Evolutionary conservation across 2,797 vertebrate species (phyloP), one percentile per base, ranked within the genome.

Genomic region (Rhabdomys pumilio): DNA sequence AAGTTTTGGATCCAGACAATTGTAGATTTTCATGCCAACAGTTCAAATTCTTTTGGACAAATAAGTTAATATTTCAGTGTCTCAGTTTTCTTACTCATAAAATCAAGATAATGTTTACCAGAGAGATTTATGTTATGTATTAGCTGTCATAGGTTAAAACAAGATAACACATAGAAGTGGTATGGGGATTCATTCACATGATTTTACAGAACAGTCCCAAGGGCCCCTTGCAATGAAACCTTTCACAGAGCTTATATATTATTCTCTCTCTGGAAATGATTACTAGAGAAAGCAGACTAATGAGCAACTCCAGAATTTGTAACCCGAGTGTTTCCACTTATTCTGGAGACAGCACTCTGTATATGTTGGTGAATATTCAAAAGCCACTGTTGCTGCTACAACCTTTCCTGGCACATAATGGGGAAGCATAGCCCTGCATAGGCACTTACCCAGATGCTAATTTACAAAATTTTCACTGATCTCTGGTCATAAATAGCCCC

Each of bases 351-450:
- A 87, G 29, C 53, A 82, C 22, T 85, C 29, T 81, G 69, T 26
- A 2, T 19, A 8, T 1, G 10, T 79, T 31, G 17, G 31, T 8
- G 61, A 86, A 90, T 0, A 0, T 65, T 55, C 57, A 38, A 41
- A 83, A 96, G 81, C 84, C 91, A 73, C 86, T 77, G 26, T 6
- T 19, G 15, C 59, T 93, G 17, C 67, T 94, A 82, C 55, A 91
- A 80, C 38, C 61, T 90, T 77, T 90, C 82, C 88, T 86, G 77
- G 34, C 85, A 95, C 57, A 69, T 73, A 41, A 57, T 55, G 34
- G 55, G 9, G 55, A 55, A 86, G 63, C 22, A 72, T 44, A 55
- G 61, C 84, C 76, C 69, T 75, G n/a, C 67, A 53, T 41, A 59
- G 76, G 96, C 91, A 96, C 3, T 65, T 47, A 44, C 15, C 81